These are phyloP conservation scores for Goniozus legneri DNA, from an alignment of 1,140 invertebrate species.

Conservation along the genomic window DNA sequence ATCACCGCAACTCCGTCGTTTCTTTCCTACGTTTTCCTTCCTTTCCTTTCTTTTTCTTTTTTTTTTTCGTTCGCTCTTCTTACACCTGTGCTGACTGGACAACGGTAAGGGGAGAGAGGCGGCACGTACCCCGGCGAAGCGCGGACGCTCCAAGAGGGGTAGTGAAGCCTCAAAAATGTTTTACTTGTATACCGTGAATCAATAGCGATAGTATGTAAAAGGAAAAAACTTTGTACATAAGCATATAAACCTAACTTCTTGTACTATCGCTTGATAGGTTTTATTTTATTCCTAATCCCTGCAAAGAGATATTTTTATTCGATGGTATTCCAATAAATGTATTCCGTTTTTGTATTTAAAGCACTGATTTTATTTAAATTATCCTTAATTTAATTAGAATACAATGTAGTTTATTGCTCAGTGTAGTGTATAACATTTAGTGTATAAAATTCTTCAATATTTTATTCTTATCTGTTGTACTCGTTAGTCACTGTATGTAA, in stretches of 20 bases:
- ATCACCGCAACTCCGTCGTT: constrained; percentile 24
- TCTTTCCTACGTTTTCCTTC: constrained; percentile 30
- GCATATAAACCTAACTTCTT: constrained; percentile 25
- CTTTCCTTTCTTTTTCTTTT: constrained; percentile 24
- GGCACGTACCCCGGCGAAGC: neutral
- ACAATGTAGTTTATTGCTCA: too few species aligned
- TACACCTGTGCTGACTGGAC: constrained; percentile 36
- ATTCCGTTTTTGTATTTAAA: too few species aligned
- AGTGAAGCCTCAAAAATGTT: constrained; percentile 50
- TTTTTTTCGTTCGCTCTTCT: constrained; percentile 23
- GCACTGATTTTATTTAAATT: too few species aligned
- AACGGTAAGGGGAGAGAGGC: constrained; percentile 40
- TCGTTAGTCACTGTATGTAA: too few species aligned
- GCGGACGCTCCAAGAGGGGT: constrained; percentile 34
- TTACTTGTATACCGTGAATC: constrained; percentile 47
- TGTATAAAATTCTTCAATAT: constrained; percentile 31
- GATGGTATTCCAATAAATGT: too few species aligned
- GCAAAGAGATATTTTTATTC: constrained; percentile 19
- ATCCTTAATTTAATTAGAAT: too few species aligned
- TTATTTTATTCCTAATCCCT: too few species aligned
- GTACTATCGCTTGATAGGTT: constrained; percentile 1
- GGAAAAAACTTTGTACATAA: too few species aligned
- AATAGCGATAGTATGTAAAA: constrained; percentile 32
- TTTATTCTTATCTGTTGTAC: too few species aligned
- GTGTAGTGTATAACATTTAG: constrained; percentile 31